phyloP scores from a whole-genome alignment of 2,797 vertebrate species.

The Champsocephalus gunnari region DNA sequence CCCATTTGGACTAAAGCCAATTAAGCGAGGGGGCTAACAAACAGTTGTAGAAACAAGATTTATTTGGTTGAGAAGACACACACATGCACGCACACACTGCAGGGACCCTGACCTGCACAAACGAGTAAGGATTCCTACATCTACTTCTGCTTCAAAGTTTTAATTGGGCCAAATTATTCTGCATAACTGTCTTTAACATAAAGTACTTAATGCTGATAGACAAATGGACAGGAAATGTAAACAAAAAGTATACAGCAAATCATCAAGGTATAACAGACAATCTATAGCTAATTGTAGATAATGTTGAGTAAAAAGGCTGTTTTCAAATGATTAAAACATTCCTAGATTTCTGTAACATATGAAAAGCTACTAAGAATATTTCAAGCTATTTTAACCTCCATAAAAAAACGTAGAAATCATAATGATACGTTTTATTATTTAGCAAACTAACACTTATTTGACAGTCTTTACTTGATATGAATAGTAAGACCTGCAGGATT shows the following conservation, averaged over 20 bases:
- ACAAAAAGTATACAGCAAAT: not conserved
- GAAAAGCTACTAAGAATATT: no score
- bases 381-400: not conserved
- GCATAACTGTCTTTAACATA: not conserved
- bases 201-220: not conserved
- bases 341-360: no score
- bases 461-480: not conserved
- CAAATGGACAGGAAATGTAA: not conserved
- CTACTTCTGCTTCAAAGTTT: slow-evolving; percentile 10
- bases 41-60: slow-evolving; percentile 69
- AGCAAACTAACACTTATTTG: not conserved
- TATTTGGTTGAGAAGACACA: slow-evolving; percentile 26
- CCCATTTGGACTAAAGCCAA: slow-evolving; percentile 71
- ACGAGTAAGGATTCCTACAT: not conserved
- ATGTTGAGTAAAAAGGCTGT: not conserved
- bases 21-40: slow-evolving; percentile 65
- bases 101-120: slow-evolving; percentile 1
- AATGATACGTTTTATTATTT: not conserved
- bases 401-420: not conserved
- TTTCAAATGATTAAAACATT: not conserved
- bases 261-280: no score
- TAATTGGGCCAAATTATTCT: not conserved
- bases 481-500: not conserved
- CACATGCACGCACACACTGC: slow-evolving; percentile 2
- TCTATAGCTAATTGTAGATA: not conserved